These are phyloP conservation scores for Crocodylus rhombifer DNA, from an alignment of 2,797 vertebrate genomes.

Conservation along the genomic window DNA sequence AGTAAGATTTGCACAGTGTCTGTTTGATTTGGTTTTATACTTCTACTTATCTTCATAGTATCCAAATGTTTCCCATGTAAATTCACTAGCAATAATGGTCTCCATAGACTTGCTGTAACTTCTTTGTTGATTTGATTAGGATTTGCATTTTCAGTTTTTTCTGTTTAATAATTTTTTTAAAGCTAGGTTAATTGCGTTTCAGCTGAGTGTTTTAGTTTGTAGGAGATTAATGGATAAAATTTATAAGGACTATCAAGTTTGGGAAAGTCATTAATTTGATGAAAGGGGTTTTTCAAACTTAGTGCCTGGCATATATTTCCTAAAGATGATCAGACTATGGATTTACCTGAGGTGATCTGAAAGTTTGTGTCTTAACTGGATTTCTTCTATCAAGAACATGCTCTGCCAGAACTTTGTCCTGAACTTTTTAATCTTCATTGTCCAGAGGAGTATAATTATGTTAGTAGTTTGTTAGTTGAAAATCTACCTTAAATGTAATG, in stretches of 20 bases:
- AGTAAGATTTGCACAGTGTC: neutral
- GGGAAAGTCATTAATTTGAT: neutral
- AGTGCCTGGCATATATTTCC: neutral
- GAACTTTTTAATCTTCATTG: neutral
- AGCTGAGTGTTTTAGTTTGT: neutral
- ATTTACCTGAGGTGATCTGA: neutral
- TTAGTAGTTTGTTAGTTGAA: neutral
- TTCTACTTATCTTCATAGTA: neutral
- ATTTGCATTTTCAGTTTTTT: too few relatives aligned
- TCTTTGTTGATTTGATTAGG: neutral
- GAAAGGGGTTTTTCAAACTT: neutral
- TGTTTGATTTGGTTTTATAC: neutral
- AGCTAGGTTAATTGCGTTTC: neutral
- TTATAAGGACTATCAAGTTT: neutral
- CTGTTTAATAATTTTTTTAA: neutral
- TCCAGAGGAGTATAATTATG: neutral
- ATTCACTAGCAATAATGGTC: neutral
- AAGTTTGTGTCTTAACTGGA: neutral
- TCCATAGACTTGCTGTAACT: neutral
- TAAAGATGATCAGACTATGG: neutral
- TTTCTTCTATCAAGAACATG: neutral
- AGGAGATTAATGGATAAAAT: neutral
- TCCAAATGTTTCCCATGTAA: neutral
- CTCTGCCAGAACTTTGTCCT: neutral
- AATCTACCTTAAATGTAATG: neutral